Conservation (phyloP, 1,140 invertebrate species). For the Drosophila subpulchrella region DNA sequence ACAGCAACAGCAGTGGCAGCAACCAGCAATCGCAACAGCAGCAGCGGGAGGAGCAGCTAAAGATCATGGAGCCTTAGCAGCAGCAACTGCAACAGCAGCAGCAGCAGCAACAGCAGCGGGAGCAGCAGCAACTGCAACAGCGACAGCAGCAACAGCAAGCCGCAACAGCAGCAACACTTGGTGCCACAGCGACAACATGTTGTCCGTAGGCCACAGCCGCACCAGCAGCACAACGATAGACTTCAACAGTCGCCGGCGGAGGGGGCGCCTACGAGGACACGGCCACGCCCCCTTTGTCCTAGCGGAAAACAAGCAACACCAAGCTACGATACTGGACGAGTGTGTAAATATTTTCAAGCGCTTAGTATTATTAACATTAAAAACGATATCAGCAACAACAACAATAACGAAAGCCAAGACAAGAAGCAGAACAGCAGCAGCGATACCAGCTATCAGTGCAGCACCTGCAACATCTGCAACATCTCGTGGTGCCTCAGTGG, state of each 20-base stretch:
- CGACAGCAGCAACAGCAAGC: conserved; percentile 28
- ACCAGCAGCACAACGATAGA: conserved; percentile 77
- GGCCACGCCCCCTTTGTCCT: conserved; percentile 4
- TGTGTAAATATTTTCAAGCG: conserved; percentile 82
- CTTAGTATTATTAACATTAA: conserved; percentile 81
- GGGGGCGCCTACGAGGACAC: conserved; percentile 72
- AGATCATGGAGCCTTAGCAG: conserved; percentile 51
- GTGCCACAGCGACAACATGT: conserved; percentile 49
- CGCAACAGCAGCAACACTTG: conserved; percentile 44
- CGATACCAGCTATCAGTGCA: background rate
- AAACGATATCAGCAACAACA: conserved; percentile 60
- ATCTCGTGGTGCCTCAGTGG: conserved; percentile 34
- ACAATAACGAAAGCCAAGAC: conserved; percentile 50
- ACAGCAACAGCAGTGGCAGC: conserved; percentile 59
- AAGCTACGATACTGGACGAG: conserved; percentile 76
- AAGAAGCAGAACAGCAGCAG: conserved; percentile 33
- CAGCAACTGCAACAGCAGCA: conserved; percentile 24
- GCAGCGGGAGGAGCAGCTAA: conserved; percentile 32
- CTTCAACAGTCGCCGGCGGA: conserved; percentile 81
- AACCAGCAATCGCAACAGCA: conserved; percentile 43
- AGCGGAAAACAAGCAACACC: conserved; percentile 43
- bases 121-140: conserved; percentile 24
- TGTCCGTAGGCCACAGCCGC: conserved; percentile 44
- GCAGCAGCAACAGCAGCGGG: conserved; percentile 19
- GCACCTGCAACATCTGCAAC: conserved; percentile 39